Percentiles rank a stretch among this genome's conserved stretches.
These are phyloP conservation scores for Semicossyphus pulcher DNA, from an alignment of 2,113 vertebrate genomes.

Conservation along the genomic window DNA sequence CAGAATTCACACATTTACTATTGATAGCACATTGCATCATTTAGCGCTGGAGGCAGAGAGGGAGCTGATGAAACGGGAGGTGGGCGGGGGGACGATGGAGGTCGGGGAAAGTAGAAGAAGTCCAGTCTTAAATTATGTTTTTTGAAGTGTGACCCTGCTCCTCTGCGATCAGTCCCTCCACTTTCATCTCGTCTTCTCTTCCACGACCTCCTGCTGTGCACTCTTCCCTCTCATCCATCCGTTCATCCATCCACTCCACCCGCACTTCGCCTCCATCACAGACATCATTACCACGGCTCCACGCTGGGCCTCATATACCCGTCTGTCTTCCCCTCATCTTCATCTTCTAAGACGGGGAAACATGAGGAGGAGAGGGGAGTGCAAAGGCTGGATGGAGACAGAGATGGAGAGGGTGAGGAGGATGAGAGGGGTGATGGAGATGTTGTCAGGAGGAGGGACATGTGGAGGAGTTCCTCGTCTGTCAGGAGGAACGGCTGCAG, in stretches of 20 bases:
- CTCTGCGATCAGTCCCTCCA: not conserved
- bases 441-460: slow-evolving; percentile 8
- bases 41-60: slow-evolving; percentile 6
- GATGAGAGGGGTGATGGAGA: slow-evolving; percentile 24
- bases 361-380: not conserved
- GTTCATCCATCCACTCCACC: not conserved
- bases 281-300: slow-evolving; percentile 44
- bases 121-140: slow-evolving; percentile 15
- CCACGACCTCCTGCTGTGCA: slow-evolving; percentile 37
- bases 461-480: slow-evolving; percentile 26
- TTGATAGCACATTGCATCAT: slow-evolving; percentile 51
- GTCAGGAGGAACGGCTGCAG: slow-evolving; percentile 22
- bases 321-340: not conserved
- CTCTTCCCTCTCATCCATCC: not conserved
- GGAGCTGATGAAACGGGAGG: slow-evolving; percentile 9
- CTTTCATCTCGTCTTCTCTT: slow-evolving; percentile 38
- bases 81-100: not conserved
- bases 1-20: slow-evolving; percentile 43
- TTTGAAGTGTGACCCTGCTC: slow-evolving; percentile 36
- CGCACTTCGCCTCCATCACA: not conserved
- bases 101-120: not conserved
- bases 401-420: slow-evolving; percentile 5
- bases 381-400: not conserved
- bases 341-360: not conserved
- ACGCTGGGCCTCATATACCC: slow-evolving; percentile 35